These are phyloP conservation scores for Hydriomena furcata DNA, from an alignment of 2,888 invertebrate genomes.

Conservation along the genomic window DNA sequence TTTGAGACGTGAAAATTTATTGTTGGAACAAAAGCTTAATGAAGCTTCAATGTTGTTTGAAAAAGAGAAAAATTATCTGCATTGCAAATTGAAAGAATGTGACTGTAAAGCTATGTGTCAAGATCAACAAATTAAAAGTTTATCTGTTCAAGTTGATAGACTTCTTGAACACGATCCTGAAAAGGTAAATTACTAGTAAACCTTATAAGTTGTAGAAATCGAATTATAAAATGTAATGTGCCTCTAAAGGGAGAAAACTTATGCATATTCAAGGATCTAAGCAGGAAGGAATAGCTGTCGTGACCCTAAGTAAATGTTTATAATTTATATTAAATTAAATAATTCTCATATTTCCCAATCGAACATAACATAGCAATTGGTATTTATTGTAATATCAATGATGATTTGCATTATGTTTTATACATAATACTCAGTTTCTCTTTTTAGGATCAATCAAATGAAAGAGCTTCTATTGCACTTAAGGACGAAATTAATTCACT, in stretches of 20 bases:
- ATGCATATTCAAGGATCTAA: too few relatives aligned
- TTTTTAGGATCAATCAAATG: constrained; percentile 21
- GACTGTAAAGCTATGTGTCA: constrained; percentile 82
- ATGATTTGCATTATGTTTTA: too few relatives aligned
- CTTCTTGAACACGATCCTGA: constrained; percentile 63
- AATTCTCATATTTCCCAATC: too few relatives aligned
- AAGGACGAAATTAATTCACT: constrained; percentile 63
- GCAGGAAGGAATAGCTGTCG: too few relatives aligned
- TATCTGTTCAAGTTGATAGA: constrained; percentile 78
- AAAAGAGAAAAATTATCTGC: constrained; percentile 74
- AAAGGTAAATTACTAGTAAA: constrained; percentile 39
- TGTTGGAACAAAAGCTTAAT: constrained; percentile 62
- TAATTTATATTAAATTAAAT: too few relatives aligned
- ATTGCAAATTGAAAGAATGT: constrained; percentile 77
- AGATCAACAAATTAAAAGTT: constrained; percentile 81
- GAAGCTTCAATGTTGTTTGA: constrained; percentile 60
- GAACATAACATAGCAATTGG: too few relatives aligned
- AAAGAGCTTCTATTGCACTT: constrained; percentile 49
- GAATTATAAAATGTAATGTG: too few relatives aligned
- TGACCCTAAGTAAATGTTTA: too few relatives aligned
- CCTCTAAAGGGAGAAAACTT: too few relatives aligned
- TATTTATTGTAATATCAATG: too few relatives aligned
- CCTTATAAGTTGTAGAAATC: background rate
- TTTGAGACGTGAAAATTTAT: constrained; percentile 59
- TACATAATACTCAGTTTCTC: too few relatives aligned